Percentiles rank a stretch among this genome's conserved stretches.
These are phyloP conservation scores for Polydrusus pterygomalis DNA, from an alignment of 2,888 invertebrate species.

Conservation along the genomic window DNA sequence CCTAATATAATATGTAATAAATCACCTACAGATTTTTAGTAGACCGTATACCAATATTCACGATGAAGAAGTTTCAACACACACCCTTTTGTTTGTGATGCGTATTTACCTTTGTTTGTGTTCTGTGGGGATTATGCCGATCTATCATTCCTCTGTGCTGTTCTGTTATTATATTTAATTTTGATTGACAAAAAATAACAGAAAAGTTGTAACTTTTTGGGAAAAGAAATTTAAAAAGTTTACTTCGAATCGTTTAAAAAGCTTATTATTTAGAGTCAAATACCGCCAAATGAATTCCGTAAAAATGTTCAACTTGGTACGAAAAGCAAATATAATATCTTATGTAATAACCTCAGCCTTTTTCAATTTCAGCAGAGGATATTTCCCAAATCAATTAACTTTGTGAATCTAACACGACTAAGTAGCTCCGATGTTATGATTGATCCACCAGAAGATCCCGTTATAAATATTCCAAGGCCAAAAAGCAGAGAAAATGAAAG, in stretches of 20 bases:
- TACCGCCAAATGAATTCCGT: constrained; percentile 34
- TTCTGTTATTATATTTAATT: no score
- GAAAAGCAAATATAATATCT: background rate
- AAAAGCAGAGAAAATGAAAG: constrained; percentile 64
- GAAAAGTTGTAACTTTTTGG: background rate
- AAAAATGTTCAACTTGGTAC: constrained; percentile 30
- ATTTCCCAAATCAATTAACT: constrained; percentile 3
- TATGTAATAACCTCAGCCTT: constrained; percentile 5
- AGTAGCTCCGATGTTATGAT: constrained; percentile 56
- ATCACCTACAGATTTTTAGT: no score
- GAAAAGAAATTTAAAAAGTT: no score
- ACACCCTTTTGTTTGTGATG: no score
- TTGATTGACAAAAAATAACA: background rate
- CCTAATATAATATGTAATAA: no score
- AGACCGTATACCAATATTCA: no score
- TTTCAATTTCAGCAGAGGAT: constrained; percentile 16
- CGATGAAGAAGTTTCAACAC: no score
- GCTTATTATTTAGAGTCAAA: background rate
- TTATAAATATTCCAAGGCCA: constrained; percentile 64
- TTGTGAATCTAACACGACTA: background rate
- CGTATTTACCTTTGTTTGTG: no score
- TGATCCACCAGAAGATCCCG: constrained; percentile 66
- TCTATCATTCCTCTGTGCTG: no score
- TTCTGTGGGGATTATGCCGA: no score
- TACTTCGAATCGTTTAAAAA: background rate